Base-by-base conservation (phyloP, 2,797 vertebrate species). In the Cottoperca gobio region DNA sequence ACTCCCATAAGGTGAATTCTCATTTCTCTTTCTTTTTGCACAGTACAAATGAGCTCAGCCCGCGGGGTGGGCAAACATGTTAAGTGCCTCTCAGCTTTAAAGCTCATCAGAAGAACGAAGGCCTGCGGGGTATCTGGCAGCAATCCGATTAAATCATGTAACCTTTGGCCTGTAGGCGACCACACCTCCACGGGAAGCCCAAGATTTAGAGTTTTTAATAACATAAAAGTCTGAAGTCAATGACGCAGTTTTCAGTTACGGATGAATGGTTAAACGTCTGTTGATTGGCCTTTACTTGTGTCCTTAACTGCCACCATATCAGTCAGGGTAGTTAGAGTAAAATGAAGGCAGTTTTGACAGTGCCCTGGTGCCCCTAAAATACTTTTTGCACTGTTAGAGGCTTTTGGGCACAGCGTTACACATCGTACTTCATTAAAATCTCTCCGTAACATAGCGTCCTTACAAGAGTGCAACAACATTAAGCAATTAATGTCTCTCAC, bases 1-100 rank as follows among this genome's bases (percentile, higher is more conserved):
- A 58, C 45, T 78, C 61, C 37, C 73, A 52, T 78, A 64, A 76
- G 73, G 33, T 73, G 46, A 81, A 69, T 67, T 75, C 69, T 59
- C 70, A 57, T 85, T 74, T 58, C 8, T 75, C 19, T 40, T 68
- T 70, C 23, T 43, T 60, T 58, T 63, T 82, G 49, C 5, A 1
- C 37, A 57, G 35, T 40, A 60, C 65, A 74, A 89, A 79, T 72
- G 73, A 88, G 86, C 66, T 50, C 66, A 76, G 57, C 74, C 73
- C 61, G 23, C 67, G 58, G 73, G 83, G 81, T 78, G 81, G 86
- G 70, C 60, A 79, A 66, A 63, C 63, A 84, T 77, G 85, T 86
- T 80, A 92, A 91, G 83, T 88, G 82, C 76, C 78, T 84, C 72
- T 57, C 73, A 68, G 83, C 66, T 87, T 89, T 87, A 83, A 90